phyloP scores from a whole-genome alignment of 2,113 vertebrate species.

The Tachycineta bicolor region DNA sequence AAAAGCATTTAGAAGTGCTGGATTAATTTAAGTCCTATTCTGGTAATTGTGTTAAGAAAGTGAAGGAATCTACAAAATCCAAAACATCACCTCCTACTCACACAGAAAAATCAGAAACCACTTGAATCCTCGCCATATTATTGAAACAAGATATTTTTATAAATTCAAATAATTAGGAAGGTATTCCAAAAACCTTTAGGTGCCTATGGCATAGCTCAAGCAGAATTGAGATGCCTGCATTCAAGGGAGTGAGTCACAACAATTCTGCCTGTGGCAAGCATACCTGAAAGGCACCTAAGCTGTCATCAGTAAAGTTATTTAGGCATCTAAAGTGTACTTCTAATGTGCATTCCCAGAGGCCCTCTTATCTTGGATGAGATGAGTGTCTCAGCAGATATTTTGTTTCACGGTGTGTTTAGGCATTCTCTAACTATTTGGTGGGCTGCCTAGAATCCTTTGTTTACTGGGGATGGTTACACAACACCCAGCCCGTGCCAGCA shows the following conservation, averaged over 20 bases:
- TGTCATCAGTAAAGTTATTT: slow-evolving; percentile 57
- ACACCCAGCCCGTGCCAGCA: neutral
- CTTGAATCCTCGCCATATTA: slow-evolving; percentile 14
- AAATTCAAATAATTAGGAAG: neutral
- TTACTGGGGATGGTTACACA: neutral
- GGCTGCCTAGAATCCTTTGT: neutral
- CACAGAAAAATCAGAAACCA: neutral
- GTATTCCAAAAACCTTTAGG: slow-evolving; percentile 2
- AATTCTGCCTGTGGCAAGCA: slow-evolving; percentile 43
- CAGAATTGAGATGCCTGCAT: neutral
- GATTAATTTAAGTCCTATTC: neutral
- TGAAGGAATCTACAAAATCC: neutral
- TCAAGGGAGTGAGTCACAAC: slow-evolving; percentile 30
- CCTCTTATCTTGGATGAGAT: slow-evolving; percentile 12
- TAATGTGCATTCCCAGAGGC: slow-evolving; percentile 33
- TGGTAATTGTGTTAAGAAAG: neutral
- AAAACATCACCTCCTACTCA: neutral
- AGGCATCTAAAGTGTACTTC: slow-evolving; percentile 23
- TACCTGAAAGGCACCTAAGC: slow-evolving; percentile 51
- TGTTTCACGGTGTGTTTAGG: neutral
- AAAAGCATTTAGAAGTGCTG: neutral
- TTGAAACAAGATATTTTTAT: neutral
- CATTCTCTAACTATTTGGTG: neutral
- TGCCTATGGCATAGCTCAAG: neutral
- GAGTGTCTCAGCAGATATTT: slow-evolving; percentile 17